These are phyloP conservation scores for Palythoa caribaeorum DNA, from an alignment of 92 coral and sea anemone genomes.

Conservation along the genomic window DNA sequence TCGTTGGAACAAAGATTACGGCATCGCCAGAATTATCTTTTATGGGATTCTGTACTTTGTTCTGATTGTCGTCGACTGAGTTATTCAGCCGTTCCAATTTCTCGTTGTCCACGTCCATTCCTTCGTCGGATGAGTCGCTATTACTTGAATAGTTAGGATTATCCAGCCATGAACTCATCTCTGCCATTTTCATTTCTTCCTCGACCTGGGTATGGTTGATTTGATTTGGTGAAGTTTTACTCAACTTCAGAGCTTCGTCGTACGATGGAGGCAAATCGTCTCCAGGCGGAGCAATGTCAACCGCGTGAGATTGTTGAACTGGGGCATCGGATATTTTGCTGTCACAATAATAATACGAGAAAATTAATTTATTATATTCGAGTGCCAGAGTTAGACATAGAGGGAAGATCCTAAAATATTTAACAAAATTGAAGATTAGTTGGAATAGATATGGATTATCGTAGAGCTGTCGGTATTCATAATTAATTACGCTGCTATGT, in stretches of 20 bases:
- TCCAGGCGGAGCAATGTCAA: not conserved
- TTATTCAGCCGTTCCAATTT: not conserved
- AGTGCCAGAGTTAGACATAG: too few species aligned
- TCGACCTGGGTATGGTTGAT: not conserved
- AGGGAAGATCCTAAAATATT: too few species aligned
- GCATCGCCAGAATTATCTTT: not conserved
- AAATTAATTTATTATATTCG: too few species aligned
- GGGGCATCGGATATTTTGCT: not conserved
- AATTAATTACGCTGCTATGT: too few species aligned
- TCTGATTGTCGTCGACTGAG: conserved; percentile 1
- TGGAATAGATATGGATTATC: too few species aligned
- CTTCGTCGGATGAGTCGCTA: not conserved
- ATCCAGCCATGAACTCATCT: not conserved
- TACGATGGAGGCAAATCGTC: conserved; percentile 23
- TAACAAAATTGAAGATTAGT: too few species aligned
- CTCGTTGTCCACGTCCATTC: not conserved
- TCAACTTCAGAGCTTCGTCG: conserved; percentile 31
- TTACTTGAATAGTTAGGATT: not conserved
- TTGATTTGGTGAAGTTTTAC: not conserved
- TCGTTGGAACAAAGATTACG: not conserved
- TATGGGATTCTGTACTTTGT: not conserved
- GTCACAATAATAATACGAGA: not conserved
- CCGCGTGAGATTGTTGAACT: not conserved
- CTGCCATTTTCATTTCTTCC: conserved; percentile 23
- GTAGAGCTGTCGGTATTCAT: too few species aligned